Evolutionary conservation across 2,888 invertebrate species (phyloP).

Genomic region (Cacoxenus indagator): DNA sequence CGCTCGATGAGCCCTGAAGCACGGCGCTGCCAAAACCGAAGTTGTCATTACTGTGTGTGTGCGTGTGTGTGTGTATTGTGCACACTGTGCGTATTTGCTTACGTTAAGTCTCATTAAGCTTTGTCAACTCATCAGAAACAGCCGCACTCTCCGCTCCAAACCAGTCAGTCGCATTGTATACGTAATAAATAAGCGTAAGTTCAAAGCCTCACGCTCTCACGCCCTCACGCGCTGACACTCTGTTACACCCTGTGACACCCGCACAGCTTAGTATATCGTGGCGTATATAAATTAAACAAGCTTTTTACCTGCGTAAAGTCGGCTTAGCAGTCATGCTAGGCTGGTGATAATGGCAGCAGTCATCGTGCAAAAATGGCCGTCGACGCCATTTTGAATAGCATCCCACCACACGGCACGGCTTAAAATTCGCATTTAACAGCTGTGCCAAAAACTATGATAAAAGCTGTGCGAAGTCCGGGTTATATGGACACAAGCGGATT

Average conservation of each 20-base stretch:
- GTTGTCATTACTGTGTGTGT: conserved; percentile 15
- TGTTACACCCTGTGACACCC: neutral
- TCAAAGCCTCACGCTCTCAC: neutral
- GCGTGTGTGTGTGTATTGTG: conserved; percentile 10
- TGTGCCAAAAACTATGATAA: neutral
- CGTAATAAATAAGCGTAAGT: neutral
- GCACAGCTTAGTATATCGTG: neutral
- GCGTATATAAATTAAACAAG: conserved; percentile 13
- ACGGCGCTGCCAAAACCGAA: conserved; percentile 15
- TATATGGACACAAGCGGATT: neutral
- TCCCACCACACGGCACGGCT: neutral
- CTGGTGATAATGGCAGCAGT: neutral
- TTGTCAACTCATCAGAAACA: conserved; percentile 13
- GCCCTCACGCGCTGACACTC: neutral
- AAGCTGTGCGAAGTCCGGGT: neutral
- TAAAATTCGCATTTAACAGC: neutral
- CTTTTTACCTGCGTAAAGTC: conserved; percentile 11
- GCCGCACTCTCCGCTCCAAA: neutral
- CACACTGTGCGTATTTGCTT: neutral
- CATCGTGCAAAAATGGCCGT: neutral
- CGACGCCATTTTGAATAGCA: conserved; percentile 12
- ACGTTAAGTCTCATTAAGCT: conserved; percentile 39
- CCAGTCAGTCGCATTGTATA: neutral
- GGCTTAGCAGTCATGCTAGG: conserved; percentile 2
- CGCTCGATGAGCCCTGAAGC: no score